Evolutionary conservation across 1,140 invertebrate genomes (phyloP), one percentile per base, ranked within the genome.

Genomic region (Steinernema feltiae): DNA sequence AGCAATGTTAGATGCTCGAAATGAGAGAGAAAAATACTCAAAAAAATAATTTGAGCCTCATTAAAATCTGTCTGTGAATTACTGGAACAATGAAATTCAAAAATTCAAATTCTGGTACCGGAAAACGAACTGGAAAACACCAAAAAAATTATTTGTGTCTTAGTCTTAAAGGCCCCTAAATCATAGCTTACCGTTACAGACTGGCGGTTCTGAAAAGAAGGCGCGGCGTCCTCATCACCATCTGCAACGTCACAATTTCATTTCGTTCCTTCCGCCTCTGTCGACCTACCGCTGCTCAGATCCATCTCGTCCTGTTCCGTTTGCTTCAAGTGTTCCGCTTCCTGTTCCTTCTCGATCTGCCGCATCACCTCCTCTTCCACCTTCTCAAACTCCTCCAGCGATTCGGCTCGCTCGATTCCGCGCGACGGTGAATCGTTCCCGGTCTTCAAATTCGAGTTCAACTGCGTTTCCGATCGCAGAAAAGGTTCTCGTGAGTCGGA

Each of bases 331-430:
- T 41, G 7, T 18, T 7, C 35, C 35, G 35, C 35, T 18, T 41
- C 12, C 53, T 63, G 53, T 21, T 63, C 53, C 53, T 63, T 3
- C 24, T 63, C 53, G 24, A 63, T 63, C 53, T 63, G 53, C 53
- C 53, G 12, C 53, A 63, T 63, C 24, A 63, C 53, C 53, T 63
- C 53, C 53, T 63, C 53, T 27, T 63, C 53, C 7, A 63, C 53
- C 53, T 63, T 63, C 24, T 63, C 53, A 27, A 63, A 63, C 53
- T 63, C 53, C 53, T 63, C 53, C 53, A 63, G 53, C 15, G 53
- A 63, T 27, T 63, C 53, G 12, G 12, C 53, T 3, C 53, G 15
- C 53, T 63, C 53, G 53, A 63, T 63, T 15, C 24, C 24, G 12
- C 53, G 53, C 53, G 53, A 63, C 24, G 53, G 53, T 63, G 15